These are phyloP conservation scores for Andrena marginata DNA, from an alignment of 2,888 invertebrate genomes.

Conservation along the genomic window DNA sequence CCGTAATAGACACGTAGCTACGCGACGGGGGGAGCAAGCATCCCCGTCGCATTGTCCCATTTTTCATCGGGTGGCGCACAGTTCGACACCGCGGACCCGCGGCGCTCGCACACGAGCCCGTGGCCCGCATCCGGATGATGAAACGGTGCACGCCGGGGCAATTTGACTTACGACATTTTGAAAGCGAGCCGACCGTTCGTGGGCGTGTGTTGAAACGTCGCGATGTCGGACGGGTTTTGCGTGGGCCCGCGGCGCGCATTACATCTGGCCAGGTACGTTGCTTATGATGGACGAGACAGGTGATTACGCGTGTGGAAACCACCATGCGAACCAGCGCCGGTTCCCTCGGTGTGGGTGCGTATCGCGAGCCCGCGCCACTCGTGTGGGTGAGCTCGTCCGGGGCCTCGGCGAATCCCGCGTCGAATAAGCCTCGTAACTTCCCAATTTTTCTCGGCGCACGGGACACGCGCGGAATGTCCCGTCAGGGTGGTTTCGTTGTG, in stretches of 20 bases:
- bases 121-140: constrained; percentile 76
- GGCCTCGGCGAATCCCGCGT: constrained; percentile 21
- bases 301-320: constrained; percentile 84
- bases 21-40: background rate
- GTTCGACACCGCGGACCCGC: constrained; percentile 1
- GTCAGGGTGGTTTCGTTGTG: constrained; percentile 10
- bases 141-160: constrained; percentile 78
- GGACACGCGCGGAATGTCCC: constrained; percentile 28
- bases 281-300: constrained; percentile 84
- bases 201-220: constrained; percentile 84
- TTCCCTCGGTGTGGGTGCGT: constrained; percentile 32
- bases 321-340: constrained; percentile 70
- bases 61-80: constrained; percentile 18
- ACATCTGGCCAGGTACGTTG: constrained; percentile 79
- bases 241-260: constrained; percentile 82
- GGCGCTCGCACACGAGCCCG: constrained; percentile 25
- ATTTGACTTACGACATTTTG: constrained; percentile 84
- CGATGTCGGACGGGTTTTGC: constrained; percentile 83
- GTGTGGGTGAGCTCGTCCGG: constrained; percentile 36
- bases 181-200: constrained; percentile 82
- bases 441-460: constrained; percentile 26
- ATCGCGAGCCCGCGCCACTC: background rate
- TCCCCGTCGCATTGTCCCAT: background rate
- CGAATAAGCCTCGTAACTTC: constrained; percentile 60
- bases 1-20: constrained; percentile 10